Evolutionary conservation across 2,797 vertebrate species (phyloP), one percentile per base, ranked within the genome.

Genomic region (Centroberyx gerrardi): DNA sequence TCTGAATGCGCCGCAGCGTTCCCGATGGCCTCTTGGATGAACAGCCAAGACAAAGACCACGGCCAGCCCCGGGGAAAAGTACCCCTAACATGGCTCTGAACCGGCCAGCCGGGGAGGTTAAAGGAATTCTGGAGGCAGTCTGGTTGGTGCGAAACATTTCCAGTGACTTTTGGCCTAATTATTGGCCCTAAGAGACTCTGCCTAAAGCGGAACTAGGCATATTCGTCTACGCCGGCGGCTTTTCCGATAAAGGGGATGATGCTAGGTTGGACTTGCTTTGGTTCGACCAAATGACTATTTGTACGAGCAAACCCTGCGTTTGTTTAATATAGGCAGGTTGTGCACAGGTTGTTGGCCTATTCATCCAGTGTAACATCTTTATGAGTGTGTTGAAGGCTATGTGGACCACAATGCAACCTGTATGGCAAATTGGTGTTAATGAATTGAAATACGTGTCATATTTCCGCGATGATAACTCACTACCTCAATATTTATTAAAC

Each of bases 401-500:
- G 14, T 6, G 14, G 15, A 51, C 49, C 17, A 36, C 33, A 14
- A 18, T 51, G n/a, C 49, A 18, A 8, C 7, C 5, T 51, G 49
- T 15, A 8, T 38, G 36, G n/a, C 8, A 42, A 22, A 66, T 66
- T 6, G 18, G 40, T 82, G 52, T 68, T 68, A 55, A 58, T 69
- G 8, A 51, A 17, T 64, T 67, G 15, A 64, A 71, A 2, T 36
- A 8, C 90, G 73, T 88, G 74, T 84, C 81, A 55, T 38, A 36
- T 68, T 52, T 31, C 49, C n/a, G 9, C n/a, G 7, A 51, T n/a
- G 1, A 14, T 17, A 51, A 51, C 33, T 8, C 33, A 72, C 92
- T 93, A 93, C 92, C 92, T 93, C 92, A 87, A 76, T 93, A 93
- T 93, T 93, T 93, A 93, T 91, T 93, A 93, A 93, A 90, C 4